Conservation (phyloP, 2,113 vertebrate genomes). For the Dascyllus trimaculatus region DNA sequence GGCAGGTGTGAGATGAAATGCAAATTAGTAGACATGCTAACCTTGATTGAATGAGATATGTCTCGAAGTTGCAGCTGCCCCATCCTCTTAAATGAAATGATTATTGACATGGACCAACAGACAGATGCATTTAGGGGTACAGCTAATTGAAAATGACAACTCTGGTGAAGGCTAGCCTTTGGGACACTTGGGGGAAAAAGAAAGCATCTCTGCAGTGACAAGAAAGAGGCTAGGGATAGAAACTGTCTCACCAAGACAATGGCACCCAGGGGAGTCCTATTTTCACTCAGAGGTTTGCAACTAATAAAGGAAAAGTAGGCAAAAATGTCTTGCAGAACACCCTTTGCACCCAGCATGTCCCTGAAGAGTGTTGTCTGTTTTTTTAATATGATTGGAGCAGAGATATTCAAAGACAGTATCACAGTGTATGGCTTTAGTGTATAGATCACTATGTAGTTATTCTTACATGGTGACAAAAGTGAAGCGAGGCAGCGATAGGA, state of each 20-base stretch:
- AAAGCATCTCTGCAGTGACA: conserved; percentile 49
- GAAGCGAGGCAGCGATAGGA: background rate
- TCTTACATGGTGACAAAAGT: conserved; percentile 5
- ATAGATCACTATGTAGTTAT: conserved; percentile 9
- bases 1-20: conserved; percentile 67
- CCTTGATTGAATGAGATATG: conserved; percentile 61
- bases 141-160: conserved; percentile 81
- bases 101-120: conserved; percentile 69
- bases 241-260: conserved; percentile 59
- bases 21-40: conserved; percentile 55
- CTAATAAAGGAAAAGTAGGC: conserved; percentile 67
- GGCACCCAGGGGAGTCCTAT: conserved; percentile 65
- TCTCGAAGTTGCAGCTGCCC: conserved; percentile 64
- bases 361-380: conserved; percentile 22
- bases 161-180: conserved; percentile 40
- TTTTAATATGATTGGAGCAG: background rate
- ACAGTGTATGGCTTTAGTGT: background rate
- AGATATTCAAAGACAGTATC: conserved; percentile 32
- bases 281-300: conserved; percentile 60
- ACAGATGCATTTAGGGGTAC: conserved; percentile 45
- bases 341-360: conserved; percentile 29
- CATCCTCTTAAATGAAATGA: conserved; percentile 44
- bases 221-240: conserved; percentile 38
- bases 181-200: conserved; percentile 41
- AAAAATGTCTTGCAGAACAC: conserved; percentile 53